Evolutionary conservation across 2,113 vertebrate genomes (phyloP), one percentile per base, ranked within the genome.

Genomic region (Illadopsis cleaveri): DNA sequence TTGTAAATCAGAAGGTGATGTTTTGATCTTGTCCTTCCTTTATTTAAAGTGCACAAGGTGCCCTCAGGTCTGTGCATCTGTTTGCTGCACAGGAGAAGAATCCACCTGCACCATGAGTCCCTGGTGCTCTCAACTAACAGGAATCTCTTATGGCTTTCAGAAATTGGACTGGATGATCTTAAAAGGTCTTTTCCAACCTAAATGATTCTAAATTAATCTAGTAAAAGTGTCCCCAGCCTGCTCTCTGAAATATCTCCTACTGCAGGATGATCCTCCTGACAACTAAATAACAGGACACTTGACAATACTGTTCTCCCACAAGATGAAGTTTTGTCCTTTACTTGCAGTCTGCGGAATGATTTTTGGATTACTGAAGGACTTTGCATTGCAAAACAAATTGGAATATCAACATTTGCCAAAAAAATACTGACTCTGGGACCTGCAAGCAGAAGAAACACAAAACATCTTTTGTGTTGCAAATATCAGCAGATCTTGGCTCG

Each of bases 31-130:
- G 50, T 85, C 42, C 73, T 85, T 94, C 42, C 66, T 76, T 90
- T 75, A 76, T 62, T 82, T 75, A 95, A 92, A 12, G 90, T 56
- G 69, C n/a, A 78, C 18, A 40, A 86, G 64, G 73, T 95, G 66
- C 91, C 81, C 50, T 93, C 89, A 89, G 93, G 77, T 90, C 76
- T 82, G 30, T 86, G 90, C 92, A 94, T 40, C 77, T 93, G 30
- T 90, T 93, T 96, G 87, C 80, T 90, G 90, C 81, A 94, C 57
- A 42, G 84, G 77, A 85, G 78, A 69, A 93, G 73, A 37, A 95
- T 33, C 92, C 76, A 82, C 82, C 70, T 77, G 82, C 86, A 85
- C 70, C 48, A 13, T 0, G 0, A 22, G 62, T n/a, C 42, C 86
- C 78, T 87, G 86, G 23, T 82, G 68, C 53, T 88, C 57, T 82